phyloP scores from a whole-genome alignment of 2,113 vertebrate species.

The Tachuris rubrigastra region DNA sequence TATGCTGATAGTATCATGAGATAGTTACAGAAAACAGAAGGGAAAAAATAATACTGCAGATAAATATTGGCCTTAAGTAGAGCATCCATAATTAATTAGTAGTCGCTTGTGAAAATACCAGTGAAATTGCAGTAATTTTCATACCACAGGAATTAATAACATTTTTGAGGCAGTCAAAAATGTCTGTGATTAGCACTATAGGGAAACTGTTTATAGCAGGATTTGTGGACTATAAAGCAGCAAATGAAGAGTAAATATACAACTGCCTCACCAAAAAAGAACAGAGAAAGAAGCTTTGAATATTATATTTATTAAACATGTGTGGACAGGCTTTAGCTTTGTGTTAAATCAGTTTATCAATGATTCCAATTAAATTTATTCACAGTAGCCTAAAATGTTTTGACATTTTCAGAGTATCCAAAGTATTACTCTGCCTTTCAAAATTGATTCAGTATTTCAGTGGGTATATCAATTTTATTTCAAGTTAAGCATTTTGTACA shows the following conservation, averaged over 20 bases:
- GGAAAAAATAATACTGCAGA: background rate
- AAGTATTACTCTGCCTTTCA: background rate
- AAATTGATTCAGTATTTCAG: background rate
- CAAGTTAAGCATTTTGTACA: background rate
- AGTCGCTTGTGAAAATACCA: background rate
- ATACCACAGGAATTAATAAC: background rate
- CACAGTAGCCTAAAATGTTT: background rate
- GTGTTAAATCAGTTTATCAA: background rate
- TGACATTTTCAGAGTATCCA: background rate
- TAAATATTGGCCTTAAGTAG: background rate
- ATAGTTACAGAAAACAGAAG: background rate
- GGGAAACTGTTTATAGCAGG: background rate
- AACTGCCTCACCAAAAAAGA: background rate
- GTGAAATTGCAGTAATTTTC: background rate
- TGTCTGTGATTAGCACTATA: background rate
- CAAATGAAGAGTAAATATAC: background rate
- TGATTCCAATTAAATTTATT: background rate
- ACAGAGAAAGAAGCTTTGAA: background rate
- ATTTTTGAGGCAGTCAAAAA: background rate
- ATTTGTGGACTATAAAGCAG: background rate
- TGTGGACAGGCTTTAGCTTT: background rate
- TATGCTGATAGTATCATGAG: background rate
- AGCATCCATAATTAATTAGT: background rate
- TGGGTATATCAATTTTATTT: background rate
- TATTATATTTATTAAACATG: background rate